Conservation (phyloP, 23 tunicate genomes). For the Trididemnum clinides region DNA sequence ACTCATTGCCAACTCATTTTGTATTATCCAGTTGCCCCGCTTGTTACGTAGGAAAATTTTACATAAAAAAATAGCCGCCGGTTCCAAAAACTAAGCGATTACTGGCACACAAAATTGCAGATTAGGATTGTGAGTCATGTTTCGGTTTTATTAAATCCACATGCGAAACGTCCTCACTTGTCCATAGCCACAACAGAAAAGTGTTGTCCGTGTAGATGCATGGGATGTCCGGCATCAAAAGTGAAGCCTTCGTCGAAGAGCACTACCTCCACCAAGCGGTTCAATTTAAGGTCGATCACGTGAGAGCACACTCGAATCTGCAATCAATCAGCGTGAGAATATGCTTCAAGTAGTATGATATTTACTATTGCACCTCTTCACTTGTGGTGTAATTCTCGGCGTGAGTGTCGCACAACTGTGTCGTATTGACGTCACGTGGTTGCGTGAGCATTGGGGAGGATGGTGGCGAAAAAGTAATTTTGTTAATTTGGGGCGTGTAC, state of each 20-base stretch:
- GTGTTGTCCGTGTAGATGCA: slow-evolving; percentile 96
- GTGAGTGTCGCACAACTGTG: slow-evolving; percentile 48
- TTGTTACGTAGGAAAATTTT: no score
- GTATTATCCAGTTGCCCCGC: no score
- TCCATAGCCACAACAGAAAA: slow-evolving; percentile 93
- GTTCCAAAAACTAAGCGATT: no score
- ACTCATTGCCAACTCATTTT: no score
- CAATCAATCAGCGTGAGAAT: neutral
- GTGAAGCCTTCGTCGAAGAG: slow-evolving; percentile 85
- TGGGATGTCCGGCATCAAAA: slow-evolving; percentile 91
- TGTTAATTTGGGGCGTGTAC: slow-evolving; percentile 87
- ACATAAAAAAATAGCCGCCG: no score
- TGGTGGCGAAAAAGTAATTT: slow-evolving; percentile 53
- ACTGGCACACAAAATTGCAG: no score
- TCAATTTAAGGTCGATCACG: slow-evolving; percentile 43
- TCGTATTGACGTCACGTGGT: slow-evolving; percentile 22
- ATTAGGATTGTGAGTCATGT: no score
- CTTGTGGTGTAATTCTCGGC: neutral
- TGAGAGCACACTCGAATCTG: slow-evolving; percentile 54
- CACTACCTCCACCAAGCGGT: slow-evolving; percentile 73
- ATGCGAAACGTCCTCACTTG: slow-evolving; percentile 59
- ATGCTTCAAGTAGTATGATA: neutral
- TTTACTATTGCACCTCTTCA: neutral
- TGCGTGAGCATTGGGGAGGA: slow-evolving; percentile 70
- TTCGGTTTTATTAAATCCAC: no score